These are phyloP conservation scores for Chloropsis hardwickii DNA, from an alignment of 2,113 vertebrate species.

Conservation along the genomic window DNA sequence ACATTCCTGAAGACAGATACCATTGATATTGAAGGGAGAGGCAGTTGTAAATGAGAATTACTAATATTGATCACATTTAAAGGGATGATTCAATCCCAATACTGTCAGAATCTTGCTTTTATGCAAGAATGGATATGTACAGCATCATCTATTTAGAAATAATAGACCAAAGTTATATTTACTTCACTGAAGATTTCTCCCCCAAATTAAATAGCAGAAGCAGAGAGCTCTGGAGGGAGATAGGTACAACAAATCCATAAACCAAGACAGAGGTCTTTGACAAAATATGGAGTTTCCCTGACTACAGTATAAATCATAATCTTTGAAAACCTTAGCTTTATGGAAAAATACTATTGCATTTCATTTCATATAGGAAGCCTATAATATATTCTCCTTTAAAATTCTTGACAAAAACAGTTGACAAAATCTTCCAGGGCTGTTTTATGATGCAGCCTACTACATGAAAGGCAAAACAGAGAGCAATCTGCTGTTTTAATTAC, in stretches of 20 bases:
- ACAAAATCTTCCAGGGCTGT: slow-evolving; percentile 60
- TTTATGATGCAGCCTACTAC: slow-evolving; percentile 41
- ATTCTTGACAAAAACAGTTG: slow-evolving; percentile 59
- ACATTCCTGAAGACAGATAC: background rate
- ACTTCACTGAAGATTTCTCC: background rate
- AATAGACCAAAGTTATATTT: background rate
- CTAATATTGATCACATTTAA: background rate
- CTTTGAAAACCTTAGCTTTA: slow-evolving; percentile 33
- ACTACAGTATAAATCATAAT: slow-evolving; percentile 49
- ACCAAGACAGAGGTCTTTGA: background rate
- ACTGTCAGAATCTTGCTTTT: background rate
- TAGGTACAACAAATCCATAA: background rate
- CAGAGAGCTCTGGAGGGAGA: background rate
- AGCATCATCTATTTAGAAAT: background rate
- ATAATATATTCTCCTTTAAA: slow-evolving; percentile 48
- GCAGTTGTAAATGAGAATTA: background rate
- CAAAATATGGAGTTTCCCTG: slow-evolving; percentile 30
- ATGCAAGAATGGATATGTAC: background rate
- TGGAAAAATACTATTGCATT: slow-evolving; percentile 28
- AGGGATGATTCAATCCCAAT: background rate
- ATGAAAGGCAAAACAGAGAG: slow-evolving; percentile 50
- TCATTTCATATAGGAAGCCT: slow-evolving; percentile 42
- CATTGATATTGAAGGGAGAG: background rate
- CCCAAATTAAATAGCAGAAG: background rate
- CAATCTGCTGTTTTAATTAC: slow-evolving; percentile 72